phyloP scores from a whole-genome alignment of 2,113 vertebrate species.

The Laterallus jamaicensis region DNA sequence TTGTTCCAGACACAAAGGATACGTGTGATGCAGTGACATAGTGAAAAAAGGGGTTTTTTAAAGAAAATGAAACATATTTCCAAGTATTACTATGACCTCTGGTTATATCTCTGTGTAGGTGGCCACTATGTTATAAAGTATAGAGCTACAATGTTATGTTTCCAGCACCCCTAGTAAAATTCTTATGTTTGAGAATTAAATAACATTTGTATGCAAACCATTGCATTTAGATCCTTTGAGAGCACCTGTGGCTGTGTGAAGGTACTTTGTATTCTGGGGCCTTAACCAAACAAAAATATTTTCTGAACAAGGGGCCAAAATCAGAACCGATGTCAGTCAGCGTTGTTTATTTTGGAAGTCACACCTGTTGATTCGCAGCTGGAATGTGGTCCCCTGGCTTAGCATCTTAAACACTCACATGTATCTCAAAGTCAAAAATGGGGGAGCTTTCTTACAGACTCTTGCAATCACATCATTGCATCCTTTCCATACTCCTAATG shows the following conservation, averaged over 20 bases:
- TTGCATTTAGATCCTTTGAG: background rate
- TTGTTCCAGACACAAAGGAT: background rate
- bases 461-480: background rate
- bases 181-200: background rate
- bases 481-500: background rate
- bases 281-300: background rate
- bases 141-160: background rate
- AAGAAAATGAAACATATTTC: background rate
- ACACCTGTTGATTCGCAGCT: background rate
- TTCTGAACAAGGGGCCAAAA: background rate
- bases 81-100: background rate
- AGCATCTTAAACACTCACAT: background rate
- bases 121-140: background rate
- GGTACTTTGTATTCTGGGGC: background rate
- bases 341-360: background rate
- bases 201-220: background rate
- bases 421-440: background rate
- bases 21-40: rapidly evolving
- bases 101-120: background rate
- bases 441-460: background rate
- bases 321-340: background rate
- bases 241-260: background rate
- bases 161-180: background rate
- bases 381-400: background rate
- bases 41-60: background rate